Conservation (phyloP, 2,888 invertebrate genomes). For the Oligia latruncula region DNA sequence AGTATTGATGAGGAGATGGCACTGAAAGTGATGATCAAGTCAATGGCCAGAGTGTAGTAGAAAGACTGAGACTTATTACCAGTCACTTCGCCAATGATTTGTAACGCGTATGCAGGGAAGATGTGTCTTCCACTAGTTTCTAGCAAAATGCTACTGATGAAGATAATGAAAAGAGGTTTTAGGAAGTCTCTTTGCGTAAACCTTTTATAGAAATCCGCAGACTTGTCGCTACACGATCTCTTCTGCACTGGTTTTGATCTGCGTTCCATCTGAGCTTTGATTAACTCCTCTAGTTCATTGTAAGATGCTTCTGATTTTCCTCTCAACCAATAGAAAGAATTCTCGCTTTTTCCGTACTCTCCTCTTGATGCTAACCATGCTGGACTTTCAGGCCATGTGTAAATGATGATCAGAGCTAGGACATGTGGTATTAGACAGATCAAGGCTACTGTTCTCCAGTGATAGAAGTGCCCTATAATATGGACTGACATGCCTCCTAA, state of each 20-base stretch:
- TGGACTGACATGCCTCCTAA: slow-evolving; percentile 75
- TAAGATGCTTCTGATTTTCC: slow-evolving; percentile 73
- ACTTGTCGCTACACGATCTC: slow-evolving; percentile 45
- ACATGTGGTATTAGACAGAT: slow-evolving; percentile 70
- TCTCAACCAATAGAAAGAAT: slow-evolving; percentile 87
- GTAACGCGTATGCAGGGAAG: slow-evolving; percentile 79
- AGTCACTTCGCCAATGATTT: slow-evolving; percentile 76
- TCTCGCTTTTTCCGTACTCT: slow-evolving; percentile 83
- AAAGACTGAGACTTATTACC: slow-evolving; percentile 72
- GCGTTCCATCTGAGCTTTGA: slow-evolving; percentile 72
- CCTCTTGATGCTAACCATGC: slow-evolving; percentile 88
- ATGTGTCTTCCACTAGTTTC: slow-evolving; percentile 78
- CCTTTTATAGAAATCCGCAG: slow-evolving; percentile 68
- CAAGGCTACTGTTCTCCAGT: slow-evolving; percentile 76
- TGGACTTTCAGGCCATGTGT: slow-evolving; percentile 90
- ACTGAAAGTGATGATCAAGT: slow-evolving; percentile 75
- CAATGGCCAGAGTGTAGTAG: slow-evolving; percentile 76
- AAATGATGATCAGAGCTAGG: slow-evolving; percentile 73
- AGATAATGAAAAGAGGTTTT: slow-evolving; percentile 74
- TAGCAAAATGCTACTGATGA: slow-evolving; percentile 70
- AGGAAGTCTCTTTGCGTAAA: slow-evolving; percentile 77
- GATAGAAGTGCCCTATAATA: slow-evolving; percentile 68
- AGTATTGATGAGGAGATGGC: slow-evolving; percentile 74
- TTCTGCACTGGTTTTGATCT: slow-evolving; percentile 39
- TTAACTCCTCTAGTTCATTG: slow-evolving; percentile 72